These are phyloP conservation scores for Poeciliopsis gracilis DNA, from an alignment of 2,797 vertebrate genomes.

Conservation along the genomic window DNA sequence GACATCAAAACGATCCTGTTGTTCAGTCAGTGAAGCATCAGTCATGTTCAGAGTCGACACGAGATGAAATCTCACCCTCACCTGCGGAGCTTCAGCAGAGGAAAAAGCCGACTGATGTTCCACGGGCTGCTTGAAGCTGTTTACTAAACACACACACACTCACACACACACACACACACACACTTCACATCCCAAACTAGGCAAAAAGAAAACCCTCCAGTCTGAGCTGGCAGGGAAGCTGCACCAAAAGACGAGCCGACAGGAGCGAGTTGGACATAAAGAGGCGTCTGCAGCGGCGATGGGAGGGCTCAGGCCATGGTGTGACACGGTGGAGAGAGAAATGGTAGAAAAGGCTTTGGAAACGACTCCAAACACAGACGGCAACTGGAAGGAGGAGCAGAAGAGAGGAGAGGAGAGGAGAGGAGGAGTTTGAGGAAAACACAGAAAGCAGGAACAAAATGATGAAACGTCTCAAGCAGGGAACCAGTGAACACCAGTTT, in stretches of 20 bases:
- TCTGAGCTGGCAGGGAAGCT: slow-evolving; percentile 10
- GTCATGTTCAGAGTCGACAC: not conserved
- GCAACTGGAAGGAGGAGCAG: slow-evolving; percentile 57
- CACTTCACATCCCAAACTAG: not conserved
- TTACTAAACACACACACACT: slow-evolving; percentile 44
- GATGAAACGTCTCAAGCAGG: not conserved
- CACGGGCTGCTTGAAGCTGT: slow-evolving; percentile 27
- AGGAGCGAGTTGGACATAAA: not conserved
- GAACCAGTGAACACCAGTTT: not conserved
- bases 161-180: slow-evolving; percentile 31
- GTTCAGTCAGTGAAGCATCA: too few relatives aligned
- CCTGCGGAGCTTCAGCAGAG: slow-evolving; percentile 43
- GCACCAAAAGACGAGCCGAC: slow-evolving; percentile 10
- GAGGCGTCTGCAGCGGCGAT: slow-evolving; percentile 30
- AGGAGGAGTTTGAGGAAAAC: slow-evolving; percentile 23
- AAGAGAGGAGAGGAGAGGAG: slow-evolving; percentile 24
- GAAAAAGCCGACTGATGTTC: slow-evolving; percentile 30
- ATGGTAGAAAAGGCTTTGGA: slow-evolving; percentile 56
- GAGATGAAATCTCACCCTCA: slow-evolving; percentile 43
- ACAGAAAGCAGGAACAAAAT: not conserved
- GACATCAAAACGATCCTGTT: too few relatives aligned
- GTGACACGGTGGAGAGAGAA: slow-evolving; percentile 71
- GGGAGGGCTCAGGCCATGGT: slow-evolving; percentile 69
- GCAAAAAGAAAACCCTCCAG: not conserved
- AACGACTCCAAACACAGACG: slow-evolving; percentile 46